Evolutionary conservation across 2,888 invertebrate genomes (phyloP).

Genomic region (Drosophila gaucha): DNA sequence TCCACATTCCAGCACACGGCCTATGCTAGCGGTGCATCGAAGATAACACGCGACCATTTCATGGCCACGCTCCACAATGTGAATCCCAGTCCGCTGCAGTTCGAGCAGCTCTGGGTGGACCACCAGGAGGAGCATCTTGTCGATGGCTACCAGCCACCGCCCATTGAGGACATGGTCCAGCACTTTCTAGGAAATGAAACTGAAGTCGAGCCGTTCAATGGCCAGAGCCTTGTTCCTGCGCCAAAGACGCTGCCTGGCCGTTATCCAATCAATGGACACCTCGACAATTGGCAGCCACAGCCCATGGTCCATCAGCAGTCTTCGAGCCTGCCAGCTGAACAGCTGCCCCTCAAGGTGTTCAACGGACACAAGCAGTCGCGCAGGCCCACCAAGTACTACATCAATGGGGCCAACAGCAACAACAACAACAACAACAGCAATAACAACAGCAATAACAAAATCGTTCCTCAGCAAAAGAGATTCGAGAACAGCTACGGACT

Average conservation of each 20-base stretch:
- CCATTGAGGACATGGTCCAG: neutral
- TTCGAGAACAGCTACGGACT: neutral
- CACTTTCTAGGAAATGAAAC: neutral
- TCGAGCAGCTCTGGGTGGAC: constrained; percentile 25
- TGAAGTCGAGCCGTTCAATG: neutral
- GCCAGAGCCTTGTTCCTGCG: neutral
- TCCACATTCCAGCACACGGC: constrained; percentile 20
- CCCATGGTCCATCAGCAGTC: neutral
- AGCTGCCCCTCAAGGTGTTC: neutral
- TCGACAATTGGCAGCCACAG: neutral
- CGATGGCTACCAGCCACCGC: neutral
- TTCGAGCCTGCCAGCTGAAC: neutral
- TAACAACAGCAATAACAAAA: neutral
- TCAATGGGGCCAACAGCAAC: neutral
- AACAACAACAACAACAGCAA: neutral
- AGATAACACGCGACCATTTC: constrained; percentile 35
- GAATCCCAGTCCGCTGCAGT: constrained; percentile 28
- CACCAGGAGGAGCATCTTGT: neutral
- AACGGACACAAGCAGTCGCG: constrained; percentile 19
- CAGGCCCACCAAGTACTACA: neutral
- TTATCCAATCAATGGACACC: neutral
- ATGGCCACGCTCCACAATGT: constrained; percentile 33
- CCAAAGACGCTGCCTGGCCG: neutral
- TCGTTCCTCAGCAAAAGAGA: constrained; percentile 1
- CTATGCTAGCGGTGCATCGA: constrained; percentile 2